Conservation (phyloP, 2,113 vertebrate genomes). For the Cervus canadensis region DNA sequence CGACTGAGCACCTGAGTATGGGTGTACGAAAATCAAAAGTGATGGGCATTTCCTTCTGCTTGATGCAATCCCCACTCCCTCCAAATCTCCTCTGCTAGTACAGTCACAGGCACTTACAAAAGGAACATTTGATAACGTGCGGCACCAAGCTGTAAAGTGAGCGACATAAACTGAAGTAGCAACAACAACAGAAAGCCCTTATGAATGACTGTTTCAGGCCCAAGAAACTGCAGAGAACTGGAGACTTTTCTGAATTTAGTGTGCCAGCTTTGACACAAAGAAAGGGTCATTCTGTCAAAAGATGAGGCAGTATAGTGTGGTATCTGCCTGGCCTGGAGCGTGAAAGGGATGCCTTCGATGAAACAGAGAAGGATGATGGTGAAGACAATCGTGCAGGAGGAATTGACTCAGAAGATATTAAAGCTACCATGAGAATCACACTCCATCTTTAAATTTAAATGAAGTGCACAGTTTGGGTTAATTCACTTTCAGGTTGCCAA, state of each 20-base stretch:
- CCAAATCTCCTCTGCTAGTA: background rate
- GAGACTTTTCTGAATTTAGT: background rate
- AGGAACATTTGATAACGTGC: background rate
- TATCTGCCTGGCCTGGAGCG: background rate
- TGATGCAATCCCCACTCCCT: fast-evolving
- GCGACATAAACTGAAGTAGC: background rate
- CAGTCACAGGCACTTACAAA: background rate
- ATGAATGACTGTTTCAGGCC: background rate
- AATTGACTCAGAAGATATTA: background rate
- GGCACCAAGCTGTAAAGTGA: background rate
- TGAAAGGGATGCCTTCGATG: background rate
- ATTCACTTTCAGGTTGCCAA: background rate
- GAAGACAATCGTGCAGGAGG: background rate
- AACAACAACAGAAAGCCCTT: background rate
- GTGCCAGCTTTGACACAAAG: background rate
- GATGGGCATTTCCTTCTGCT: no score
- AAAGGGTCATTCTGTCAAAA: background rate
- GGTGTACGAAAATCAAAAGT: background rate
- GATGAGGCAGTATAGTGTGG: background rate
- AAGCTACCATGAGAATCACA: background rate
- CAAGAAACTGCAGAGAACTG: background rate
- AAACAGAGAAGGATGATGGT: background rate
- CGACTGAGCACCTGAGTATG: fast-evolving
- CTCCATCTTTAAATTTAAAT: background rate
- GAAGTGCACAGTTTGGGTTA: background rate